phyloP scores from a whole-genome alignment of 2,797 vertebrate species.

The Pygocentrus nattereri region DNA sequence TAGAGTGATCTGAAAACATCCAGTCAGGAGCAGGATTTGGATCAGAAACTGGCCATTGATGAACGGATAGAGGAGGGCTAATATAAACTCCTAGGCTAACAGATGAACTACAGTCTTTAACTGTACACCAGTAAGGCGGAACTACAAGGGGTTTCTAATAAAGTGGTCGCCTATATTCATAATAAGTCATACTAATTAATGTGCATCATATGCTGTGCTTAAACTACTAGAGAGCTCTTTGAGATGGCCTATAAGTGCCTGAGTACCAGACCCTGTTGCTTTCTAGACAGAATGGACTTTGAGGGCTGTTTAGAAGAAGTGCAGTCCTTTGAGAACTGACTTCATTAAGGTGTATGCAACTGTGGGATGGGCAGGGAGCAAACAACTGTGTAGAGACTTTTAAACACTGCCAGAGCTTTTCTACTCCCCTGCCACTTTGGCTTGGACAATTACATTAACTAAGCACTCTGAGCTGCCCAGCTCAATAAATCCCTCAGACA shows the following conservation, averaged over 20 bases:
- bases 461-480: constrained; percentile 37
- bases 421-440: constrained; percentile 19
- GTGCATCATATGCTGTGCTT: not conserved
- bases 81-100: no score
- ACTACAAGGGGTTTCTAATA: no score
- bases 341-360: constrained; percentile 11
- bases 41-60: no score
- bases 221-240: not conserved
- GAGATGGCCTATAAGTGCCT: not conserved
- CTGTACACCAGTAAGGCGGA: no score
- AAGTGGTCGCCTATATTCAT: no score
- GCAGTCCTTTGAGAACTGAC: not conserved
- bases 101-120: no score
- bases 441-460: constrained; percentile 55
- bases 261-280: not conserved
- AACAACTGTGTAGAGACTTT: not conserved
- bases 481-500: constrained; percentile 46
- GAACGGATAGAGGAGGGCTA: no score
- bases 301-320: not conserved
- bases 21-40: no score
- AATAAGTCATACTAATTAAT: no score
- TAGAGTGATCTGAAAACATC: no score
- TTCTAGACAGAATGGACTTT: not conserved
- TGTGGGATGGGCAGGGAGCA: not conserved
- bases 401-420: constrained; percentile 15